These are phyloP conservation scores for Lomographa bimaculata DNA, from an alignment of 2,888 invertebrate species.

Conservation along the genomic window DNA sequence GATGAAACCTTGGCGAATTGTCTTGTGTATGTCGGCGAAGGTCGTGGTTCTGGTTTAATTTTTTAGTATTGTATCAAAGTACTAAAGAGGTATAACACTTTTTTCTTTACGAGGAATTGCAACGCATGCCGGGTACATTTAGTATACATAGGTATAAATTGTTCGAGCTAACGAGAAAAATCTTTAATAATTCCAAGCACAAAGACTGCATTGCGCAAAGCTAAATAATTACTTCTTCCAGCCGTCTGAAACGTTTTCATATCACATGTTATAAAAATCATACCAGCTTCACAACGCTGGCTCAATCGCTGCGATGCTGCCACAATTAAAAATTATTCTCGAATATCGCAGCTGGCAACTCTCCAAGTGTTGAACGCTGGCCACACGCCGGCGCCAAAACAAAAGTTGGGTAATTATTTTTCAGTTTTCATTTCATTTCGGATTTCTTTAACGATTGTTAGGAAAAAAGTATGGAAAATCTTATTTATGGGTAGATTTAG, in stretches of 20 bases:
- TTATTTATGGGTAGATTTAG: too few relatives aligned
- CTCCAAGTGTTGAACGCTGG: slow-evolving; percentile 39
- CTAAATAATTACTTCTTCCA: neutral
- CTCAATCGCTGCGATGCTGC: slow-evolving; percentile 44
- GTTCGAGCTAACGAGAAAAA: too few relatives aligned
- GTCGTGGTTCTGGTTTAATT: too few relatives aligned
- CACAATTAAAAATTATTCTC: slow-evolving; percentile 45
- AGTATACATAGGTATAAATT: too few relatives aligned
- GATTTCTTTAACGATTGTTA: slow-evolving; percentile 12
- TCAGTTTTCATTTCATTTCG: slow-evolving; percentile 26
- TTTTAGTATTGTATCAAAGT: too few relatives aligned
- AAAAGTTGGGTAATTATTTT: slow-evolving; percentile 44
- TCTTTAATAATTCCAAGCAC: too few relatives aligned
- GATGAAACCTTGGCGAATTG: too few relatives aligned
- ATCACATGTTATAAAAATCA: slow-evolving; percentile 6
- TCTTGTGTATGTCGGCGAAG: too few relatives aligned
- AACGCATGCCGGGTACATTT: too few relatives aligned
- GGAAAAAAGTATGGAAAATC: neutral
- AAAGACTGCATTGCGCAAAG: too few relatives aligned
- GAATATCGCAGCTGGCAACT: slow-evolving; percentile 38
- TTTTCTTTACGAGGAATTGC: too few relatives aligned
- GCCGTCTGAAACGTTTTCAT: slow-evolving; percentile 5
- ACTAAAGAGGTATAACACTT: too few relatives aligned
- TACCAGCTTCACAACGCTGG: slow-evolving; percentile 34
- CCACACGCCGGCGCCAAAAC: slow-evolving; percentile 37